Evolutionary conservation across 2,888 invertebrate species (phyloP).

Genomic region (Stegophylla sp.): DNA sequence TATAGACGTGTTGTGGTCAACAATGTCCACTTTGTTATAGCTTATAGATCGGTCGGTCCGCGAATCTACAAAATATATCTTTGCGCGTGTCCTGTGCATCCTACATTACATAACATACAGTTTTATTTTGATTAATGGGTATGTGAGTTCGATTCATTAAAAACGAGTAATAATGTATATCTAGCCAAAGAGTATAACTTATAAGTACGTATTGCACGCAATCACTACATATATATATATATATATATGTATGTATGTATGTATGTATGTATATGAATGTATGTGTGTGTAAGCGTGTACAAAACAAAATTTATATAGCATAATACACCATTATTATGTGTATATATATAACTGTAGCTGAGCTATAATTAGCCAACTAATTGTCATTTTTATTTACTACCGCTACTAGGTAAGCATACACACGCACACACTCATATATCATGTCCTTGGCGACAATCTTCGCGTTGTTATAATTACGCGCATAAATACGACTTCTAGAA

Average conservation of each 20-base stretch:
- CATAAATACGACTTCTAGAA: neutral
- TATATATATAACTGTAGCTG: constrained; percentile 1
- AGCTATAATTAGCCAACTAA: constrained; percentile 37
- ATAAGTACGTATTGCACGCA: neutral
- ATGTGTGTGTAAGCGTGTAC: neutral
- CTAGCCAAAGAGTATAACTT: neutral
- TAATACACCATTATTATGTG: constrained; percentile 10
- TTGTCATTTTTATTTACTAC: constrained; percentile 18
- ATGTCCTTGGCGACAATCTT: constrained; percentile 37
- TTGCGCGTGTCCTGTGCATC: neutral
- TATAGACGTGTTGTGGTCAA: constrained; percentile 31
- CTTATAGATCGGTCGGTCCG: neutral
- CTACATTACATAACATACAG: neutral
- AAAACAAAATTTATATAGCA: constrained; percentile 26
- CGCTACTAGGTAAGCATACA: neutral
- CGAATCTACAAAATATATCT: neutral
- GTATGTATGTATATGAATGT: neutral
- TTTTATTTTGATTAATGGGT: neutral
- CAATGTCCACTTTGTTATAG: neutral
- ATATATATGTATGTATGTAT: neutral
- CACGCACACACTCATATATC: too few species aligned
- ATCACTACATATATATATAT: neutral
- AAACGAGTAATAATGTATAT: constrained; percentile 1
- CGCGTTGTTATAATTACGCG: neutral
- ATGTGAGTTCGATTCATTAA: neutral